Evolutionary conservation across 2,113 vertebrate genomes (phyloP), one percentile per base, ranked within the genome.

Genomic region (Corydoras sp.): DNA sequence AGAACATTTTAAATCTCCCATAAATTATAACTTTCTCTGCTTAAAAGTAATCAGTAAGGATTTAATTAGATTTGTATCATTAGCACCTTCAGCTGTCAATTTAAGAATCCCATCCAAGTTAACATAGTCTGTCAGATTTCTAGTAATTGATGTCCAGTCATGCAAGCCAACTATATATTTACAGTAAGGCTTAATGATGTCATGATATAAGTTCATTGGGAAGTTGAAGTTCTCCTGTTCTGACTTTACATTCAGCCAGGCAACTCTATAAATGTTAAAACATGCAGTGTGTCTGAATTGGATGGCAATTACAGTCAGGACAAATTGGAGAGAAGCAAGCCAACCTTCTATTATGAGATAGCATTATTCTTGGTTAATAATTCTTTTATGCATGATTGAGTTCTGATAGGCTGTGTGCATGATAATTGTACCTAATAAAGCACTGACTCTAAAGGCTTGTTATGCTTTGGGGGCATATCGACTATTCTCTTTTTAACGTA

Each of bases 321-420:
- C 76, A 78, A 79, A 81, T 76, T 74, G 73, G 66, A 75, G 72
- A 61, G 62, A 76, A 72, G 75, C 73, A 75, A 79, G 71, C 65
- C 59, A 67, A 66, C 62, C 66, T 73, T 77, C 73, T 76, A 72
- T 79, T 72, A 76, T 75, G 66, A 78, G 73, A 79, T 74, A 79
- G 73, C 78, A 76, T 81, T 80, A 68, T 80, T 75, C 73, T 77
- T 72, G 68, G 68, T 80, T 77, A 81, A 78, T 77, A 77, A 71
- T 80, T 70, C 59, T 72, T 81, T 81, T 80, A 76, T 80, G 82
- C 71, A 75, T 79, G 78, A 80, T 79, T 80, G 75, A 78, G 79
- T 76, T 79, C 79, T 76, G 77, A 79, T 81, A 77, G 76, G 62
- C 76, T 78, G 75, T 35, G 58, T 77, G 76, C 24, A 74, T 82